Base-by-base conservation (phyloP, 1,140 invertebrate genomes). In the Phymorhynchus buccinoides region DNA sequence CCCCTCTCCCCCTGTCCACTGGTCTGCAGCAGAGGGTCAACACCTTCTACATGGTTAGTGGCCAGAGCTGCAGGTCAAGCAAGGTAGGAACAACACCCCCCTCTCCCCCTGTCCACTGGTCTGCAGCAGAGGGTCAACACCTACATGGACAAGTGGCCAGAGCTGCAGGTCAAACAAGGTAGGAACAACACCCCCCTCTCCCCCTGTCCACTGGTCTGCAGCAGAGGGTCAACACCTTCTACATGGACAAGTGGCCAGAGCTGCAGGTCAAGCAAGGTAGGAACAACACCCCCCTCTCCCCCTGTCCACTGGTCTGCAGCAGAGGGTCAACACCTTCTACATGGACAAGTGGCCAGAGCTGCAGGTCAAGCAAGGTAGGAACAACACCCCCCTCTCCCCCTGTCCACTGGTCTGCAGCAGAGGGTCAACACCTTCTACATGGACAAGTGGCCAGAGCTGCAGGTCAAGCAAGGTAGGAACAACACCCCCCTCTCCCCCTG, bases 61-160 rank as follows among this genome's bases (percentile, higher is more conserved):
- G 39, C 41, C 27, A 4, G 12, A 41, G 30, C 35, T 35, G 44
- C 3, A 22, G 62, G 44, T 83, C 6, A 66, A 83, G 44, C 32
- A 83, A 56, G 32, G 30, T 66, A 1, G 27, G 27, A 27, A 1
- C 62, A 1, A 32, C 14, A 16, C 18, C 52, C 35, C 39, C 80
- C 32, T 62, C 62, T 2, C 41, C 35, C 12, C 81, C 81, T 7
- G 22, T 68, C 75, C 30, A 62, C 87, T 7, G 71, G 78, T 79
- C 83, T 88, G 3, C 84, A 85, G 7, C 85, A 89, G 66, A 41
- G 87, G 68, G 85, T 88, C 9, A 86, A 88, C 30, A 88, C 88
- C 35, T 90, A 89, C 80, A 86, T 90, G 35, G 89, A 90, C 18
- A 85, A 84, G 37, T 90, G 88, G 89, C 86, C 87, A 27, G 84